phyloP scores from a whole-genome alignment of 2,888 invertebrate genomes.

The Platerodrilus igneus region DNA sequence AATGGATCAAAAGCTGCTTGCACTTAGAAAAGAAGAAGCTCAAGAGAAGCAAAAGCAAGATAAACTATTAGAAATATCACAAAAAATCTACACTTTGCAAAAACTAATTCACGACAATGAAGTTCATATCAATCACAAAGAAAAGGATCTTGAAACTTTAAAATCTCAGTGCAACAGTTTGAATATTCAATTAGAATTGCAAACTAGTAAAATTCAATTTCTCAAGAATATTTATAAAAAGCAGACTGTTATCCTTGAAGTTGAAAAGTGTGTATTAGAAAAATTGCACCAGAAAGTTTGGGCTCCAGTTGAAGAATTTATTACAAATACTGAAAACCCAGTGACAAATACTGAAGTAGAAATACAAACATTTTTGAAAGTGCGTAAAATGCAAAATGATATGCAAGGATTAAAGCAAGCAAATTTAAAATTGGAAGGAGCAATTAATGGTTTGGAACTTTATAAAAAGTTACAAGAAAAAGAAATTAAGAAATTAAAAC shows the following conservation, averaged over 20 bases:
- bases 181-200: constrained; percentile 6
- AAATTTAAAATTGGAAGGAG: constrained; percentile 22
- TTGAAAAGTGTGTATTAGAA: constrained; percentile 10
- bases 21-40: constrained; percentile 1
- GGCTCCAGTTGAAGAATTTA: constrained; percentile 8
- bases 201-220: constrained; percentile 2
- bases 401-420: background rate
- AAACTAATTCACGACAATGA: constrained; percentile 6
- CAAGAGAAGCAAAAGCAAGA: constrained; percentile 4
- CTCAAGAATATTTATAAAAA: constrained; percentile 8
- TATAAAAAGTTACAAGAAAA: constrained; percentile 23
- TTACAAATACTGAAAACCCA: background rate
- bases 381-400: background rate
- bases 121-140: background rate
- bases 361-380: constrained; percentile 16
- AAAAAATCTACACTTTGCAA: constrained; percentile 3
- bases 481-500: constrained; percentile 20
- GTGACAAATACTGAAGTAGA: constrained; percentile 10
- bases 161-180: constrained; percentile 4
- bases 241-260: constrained; percentile 10
- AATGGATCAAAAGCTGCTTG: too few species aligned
- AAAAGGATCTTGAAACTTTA: constrained; percentile 4
- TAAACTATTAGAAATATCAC: constrained; percentile 12
- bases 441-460: constrained; percentile 19
- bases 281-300: constrained; percentile 9